These are phyloP conservation scores for Aplysia californica DNA, from an alignment of 1,140 invertebrate species.

Conservation along the genomic window DNA sequence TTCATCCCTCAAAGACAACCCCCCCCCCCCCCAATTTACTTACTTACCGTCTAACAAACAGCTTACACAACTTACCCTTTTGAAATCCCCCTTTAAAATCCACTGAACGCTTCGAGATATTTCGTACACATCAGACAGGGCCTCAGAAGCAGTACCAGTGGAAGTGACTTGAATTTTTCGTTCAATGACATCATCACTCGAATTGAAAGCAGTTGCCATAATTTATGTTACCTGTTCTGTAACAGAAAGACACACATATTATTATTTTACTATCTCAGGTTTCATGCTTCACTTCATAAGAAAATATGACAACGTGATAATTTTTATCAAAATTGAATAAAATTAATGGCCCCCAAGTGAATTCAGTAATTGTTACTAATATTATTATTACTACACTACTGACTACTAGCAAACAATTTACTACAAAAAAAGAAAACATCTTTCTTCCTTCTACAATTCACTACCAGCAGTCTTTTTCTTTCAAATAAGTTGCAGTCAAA, in stretches of 20 bases:
- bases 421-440: too few relatives aligned
- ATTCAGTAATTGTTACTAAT: too few relatives aligned
- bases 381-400: too few relatives aligned
- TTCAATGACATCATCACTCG: slow-evolving; percentile 40
- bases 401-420: too few relatives aligned
- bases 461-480: too few relatives aligned
- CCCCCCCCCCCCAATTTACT: background rate
- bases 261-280: background rate
- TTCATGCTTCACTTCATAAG: too few relatives aligned
- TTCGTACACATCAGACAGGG: slow-evolving; percentile 67
- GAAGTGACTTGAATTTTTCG: slow-evolving; percentile 25
- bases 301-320: too few relatives aligned
- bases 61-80: slow-evolving; percentile 71
- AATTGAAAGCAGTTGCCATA: slow-evolving; percentile 39
- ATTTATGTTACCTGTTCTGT: too few relatives aligned
- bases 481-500: too few relatives aligned
- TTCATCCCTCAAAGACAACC: background rate
- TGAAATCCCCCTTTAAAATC: slow-evolving; percentile 75
- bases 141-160: background rate
- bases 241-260: background rate
- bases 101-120: slow-evolving; percentile 73
- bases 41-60: background rate
- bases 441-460: too few relatives aligned
- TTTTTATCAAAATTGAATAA: too few relatives aligned
- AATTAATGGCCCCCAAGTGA: too few relatives aligned